A percentile compares a stretch with the other conserved stretches of the same genome.
Conservation (phyloP, 2,113 vertebrate genomes). For the Pterocles orientalis region DNA sequence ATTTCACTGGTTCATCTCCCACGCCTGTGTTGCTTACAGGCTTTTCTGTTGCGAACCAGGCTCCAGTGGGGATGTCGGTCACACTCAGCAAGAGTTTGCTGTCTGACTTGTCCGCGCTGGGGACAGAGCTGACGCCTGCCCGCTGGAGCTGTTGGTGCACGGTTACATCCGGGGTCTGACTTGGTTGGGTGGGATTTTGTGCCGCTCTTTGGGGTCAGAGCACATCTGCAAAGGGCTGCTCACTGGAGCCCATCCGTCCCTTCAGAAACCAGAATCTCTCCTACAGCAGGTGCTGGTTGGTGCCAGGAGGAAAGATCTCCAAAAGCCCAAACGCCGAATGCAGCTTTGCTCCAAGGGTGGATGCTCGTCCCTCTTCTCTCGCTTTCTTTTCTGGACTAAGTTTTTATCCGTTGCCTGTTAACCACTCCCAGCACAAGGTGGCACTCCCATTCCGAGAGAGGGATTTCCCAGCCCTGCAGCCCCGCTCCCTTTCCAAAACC, state of each 20-base stretch:
- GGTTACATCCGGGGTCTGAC: background rate
- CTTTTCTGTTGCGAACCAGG: background rate
- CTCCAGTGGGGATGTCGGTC: background rate
- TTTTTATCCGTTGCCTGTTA: background rate
- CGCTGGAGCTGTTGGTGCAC: accelerated
- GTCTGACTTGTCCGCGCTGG: background rate
- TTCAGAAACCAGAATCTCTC: background rate
- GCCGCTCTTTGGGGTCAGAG: background rate
- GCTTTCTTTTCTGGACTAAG: accelerated
- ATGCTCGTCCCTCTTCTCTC: background rate
- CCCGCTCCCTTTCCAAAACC: background rate
- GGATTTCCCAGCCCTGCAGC: background rate
- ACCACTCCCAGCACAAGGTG: background rate
- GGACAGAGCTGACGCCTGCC: background rate
- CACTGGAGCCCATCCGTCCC: accelerated
- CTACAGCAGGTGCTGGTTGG: background rate
- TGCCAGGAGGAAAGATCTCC: background rate
- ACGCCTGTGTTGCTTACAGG: accelerated
- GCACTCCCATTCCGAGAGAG: background rate
- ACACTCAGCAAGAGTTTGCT: background rate
- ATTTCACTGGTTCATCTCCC: background rate
- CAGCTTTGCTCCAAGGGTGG: background rate
- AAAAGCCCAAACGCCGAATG: background rate
- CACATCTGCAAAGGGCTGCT: background rate
- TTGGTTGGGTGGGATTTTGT: background rate